Percentiles rank a stretch among this genome's conserved stretches.
Conservation (phyloP, 2,113 vertebrate genomes). For the Poeciliopsis prolifica region DNA sequence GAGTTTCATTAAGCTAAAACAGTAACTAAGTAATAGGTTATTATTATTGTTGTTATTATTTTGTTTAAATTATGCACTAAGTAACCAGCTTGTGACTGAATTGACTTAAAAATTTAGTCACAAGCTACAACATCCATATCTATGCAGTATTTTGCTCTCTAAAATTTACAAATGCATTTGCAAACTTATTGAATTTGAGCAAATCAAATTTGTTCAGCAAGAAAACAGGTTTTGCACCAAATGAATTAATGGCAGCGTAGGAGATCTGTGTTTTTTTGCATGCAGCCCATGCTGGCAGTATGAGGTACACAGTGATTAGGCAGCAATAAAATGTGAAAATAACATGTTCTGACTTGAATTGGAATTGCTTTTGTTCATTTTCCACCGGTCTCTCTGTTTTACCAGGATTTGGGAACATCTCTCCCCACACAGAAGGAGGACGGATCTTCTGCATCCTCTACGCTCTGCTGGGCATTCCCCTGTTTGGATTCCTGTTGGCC, state of each 20-base stretch:
- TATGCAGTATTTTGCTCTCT: not conserved
- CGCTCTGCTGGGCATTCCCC: conserved; percentile 95
- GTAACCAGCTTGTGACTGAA: not conserved
- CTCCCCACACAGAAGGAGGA: conserved; percentile 95
- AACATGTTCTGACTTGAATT: not conserved
- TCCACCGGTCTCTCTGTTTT: conserved; percentile 28
- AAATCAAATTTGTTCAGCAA: no score
- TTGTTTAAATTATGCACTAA: not conserved
- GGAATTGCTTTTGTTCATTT: not conserved
- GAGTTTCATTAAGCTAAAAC: conserved; percentile 2
- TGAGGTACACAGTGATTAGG: not conserved
- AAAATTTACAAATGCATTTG: no score
- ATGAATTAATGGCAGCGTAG: not conserved
- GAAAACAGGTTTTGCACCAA: not conserved
- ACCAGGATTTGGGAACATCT: conserved; percentile 97
- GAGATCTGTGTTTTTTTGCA: not conserved
- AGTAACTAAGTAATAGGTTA: no score
- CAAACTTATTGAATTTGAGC: no score
- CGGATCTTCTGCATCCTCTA: conserved; percentile 99
- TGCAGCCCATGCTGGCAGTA: not conserved
- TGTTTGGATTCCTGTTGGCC: conserved; percentile 96
- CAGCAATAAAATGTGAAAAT: not conserved
- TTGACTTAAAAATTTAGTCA: not conserved
- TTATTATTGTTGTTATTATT: not conserved
- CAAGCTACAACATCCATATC: not conserved